Conservation (phyloP, 2,113 vertebrate species). For the Gymnarchus niloticus region DNA sequence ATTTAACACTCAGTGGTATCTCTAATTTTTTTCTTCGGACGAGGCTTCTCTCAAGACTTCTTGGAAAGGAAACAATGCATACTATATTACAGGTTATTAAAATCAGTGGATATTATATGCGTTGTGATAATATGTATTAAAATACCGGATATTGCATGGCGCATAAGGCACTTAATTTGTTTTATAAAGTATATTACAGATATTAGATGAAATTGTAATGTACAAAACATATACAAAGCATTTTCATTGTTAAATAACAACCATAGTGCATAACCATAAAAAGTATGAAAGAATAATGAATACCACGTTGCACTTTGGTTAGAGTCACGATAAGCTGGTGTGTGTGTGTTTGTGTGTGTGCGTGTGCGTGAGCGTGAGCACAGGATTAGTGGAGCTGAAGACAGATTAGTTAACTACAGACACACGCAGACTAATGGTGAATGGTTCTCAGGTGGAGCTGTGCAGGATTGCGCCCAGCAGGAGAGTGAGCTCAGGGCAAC, state of each 20-base stretch:
- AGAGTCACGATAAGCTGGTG: background rate
- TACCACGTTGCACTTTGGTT: background rate
- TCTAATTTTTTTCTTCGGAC: background rate
- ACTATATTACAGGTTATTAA: background rate
- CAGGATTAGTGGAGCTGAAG: background rate
- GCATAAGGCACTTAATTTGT: no score
- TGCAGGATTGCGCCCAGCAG: background rate
- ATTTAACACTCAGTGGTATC: no score
- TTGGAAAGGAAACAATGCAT: background rate
- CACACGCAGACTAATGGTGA: constrained; percentile 5
- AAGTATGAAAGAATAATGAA: background rate
- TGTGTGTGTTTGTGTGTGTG: background rate
- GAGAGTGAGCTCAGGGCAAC: background rate
- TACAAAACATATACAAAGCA: background rate
- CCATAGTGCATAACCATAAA: no score
- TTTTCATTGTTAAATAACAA: no score
- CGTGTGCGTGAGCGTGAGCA: no score
- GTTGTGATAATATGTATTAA: background rate
- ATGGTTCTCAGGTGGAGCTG: background rate
- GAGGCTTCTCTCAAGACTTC: background rate
- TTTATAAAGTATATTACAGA: no score
- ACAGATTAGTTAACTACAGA: constrained; percentile 18
- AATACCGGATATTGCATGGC: no score
- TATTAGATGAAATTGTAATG: background rate
- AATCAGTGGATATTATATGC: background rate